Conservation (phyloP, 2,888 invertebrate genomes). For the Dione vanillae region DNA sequence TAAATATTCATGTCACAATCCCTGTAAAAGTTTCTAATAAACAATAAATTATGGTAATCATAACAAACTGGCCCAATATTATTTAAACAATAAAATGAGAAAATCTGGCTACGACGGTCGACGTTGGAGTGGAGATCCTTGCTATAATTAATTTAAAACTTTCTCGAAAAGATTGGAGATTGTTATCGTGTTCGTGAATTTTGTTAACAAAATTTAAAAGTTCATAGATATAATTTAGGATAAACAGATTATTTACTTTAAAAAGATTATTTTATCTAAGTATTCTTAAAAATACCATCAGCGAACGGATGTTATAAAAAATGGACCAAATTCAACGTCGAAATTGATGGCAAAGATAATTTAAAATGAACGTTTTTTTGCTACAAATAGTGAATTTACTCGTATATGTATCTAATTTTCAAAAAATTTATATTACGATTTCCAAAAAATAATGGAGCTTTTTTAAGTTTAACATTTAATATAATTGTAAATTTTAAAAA, state of each 20-base stretch:
- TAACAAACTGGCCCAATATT: constrained; percentile 26
- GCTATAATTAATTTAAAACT: constrained; percentile 29
- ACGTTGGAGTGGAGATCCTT: constrained; percentile 1
- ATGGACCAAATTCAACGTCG: not conserved
- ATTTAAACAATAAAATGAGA: constrained; percentile 21
- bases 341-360: not conserved
- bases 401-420: not conserved
- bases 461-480: too few relatives aligned
- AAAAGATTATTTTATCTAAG: not conserved
- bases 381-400: not conserved
- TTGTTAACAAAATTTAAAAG: constrained; percentile 16
- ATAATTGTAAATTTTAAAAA: too few relatives aligned
- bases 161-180: constrained; percentile 21
- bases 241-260: constrained; percentile 1
- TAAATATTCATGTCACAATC: constrained; percentile 25
- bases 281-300: not conserved
- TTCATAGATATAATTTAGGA: not conserved
- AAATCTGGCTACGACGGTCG: constrained; percentile 27
- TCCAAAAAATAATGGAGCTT: too few relatives aligned
- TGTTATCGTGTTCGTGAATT: constrained; percentile 19
- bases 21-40: constrained; percentile 21
- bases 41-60: constrained; percentile 25
- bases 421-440: too few relatives aligned
- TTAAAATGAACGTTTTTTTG: too few relatives aligned
- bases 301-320: not conserved